Evolutionary conservation across 2,113 vertebrate genomes (phyloP), one percentile per base, ranked within the genome.

Genomic region (Lampris incognitus): DNA sequence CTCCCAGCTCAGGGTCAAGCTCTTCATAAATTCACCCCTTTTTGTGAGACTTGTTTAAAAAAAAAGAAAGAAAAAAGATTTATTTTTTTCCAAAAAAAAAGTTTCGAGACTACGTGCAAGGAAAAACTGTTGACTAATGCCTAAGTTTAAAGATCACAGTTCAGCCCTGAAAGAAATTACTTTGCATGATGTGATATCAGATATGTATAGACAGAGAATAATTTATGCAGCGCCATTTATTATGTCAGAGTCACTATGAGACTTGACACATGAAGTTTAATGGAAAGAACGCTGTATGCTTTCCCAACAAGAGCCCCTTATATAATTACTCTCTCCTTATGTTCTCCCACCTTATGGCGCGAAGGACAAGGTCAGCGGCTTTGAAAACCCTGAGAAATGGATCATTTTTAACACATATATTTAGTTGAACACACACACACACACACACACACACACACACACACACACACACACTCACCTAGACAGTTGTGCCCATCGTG

Each of bases 401-500:
- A 7, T 51, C 37, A 1, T 3, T 44, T 57, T 6, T 54, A 24
- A 24, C 24, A 24, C 24, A 24, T 24, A 24, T 24, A 24, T 24
- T 24, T 24, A 24, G 24, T 24, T 24, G 24, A 24, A 24, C 24
- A 24, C 24, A 24, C 24, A 24, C 24, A 24, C 24, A 24, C 24
- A 61, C 60, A 67, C 72, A 62, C 64, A 57, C 65, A 58, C 37
- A 64, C 38, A 50, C 41, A 56, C 36, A 50, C 48, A 57, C 51
- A 61, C 9, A 69, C 24, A 51, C 38, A 37, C n/a, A 58, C 49
- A 56, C 62, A 78, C 90, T 93, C 82, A 99, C 98, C 98, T 51
- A 99, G 89, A 91, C 98, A 99, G 92, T 99, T 98, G 94, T 99
- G 97, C 13, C 98, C 97, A 0, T 99, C 98, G 1, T 99, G 96